phyloP scores from a whole-genome alignment of 1,140 invertebrate species.

The Eumeta japonica region DNA sequence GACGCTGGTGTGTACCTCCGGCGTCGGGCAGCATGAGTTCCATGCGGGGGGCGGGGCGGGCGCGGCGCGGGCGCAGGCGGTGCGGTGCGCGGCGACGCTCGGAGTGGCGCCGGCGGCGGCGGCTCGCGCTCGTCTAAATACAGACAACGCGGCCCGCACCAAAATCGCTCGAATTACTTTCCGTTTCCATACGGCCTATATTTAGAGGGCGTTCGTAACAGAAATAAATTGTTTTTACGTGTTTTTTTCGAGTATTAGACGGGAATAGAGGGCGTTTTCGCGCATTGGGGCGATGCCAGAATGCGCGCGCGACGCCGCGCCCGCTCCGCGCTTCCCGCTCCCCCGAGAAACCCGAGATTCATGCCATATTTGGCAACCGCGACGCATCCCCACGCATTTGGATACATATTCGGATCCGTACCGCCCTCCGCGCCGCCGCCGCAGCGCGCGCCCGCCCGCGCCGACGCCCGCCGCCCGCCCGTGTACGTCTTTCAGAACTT shows the following conservation, averaged over 20 bases:
- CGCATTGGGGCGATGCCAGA: constrained; percentile 34
- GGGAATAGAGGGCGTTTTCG: constrained; percentile 38
- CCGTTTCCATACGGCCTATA: constrained; percentile 51
- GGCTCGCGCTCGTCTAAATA: constrained; percentile 45
- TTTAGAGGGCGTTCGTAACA: constrained; percentile 50
- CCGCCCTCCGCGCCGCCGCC: too few species aligned
- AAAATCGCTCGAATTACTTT: constrained; percentile 52
- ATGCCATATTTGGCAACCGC: constrained; percentile 45
- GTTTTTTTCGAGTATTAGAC: constrained; percentile 44
- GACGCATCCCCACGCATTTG: constrained; percentile 36
- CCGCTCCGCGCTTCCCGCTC: too few species aligned
- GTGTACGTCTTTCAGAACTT: too few species aligned
- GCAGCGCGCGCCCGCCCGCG: too few species aligned
- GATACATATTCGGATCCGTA: too few species aligned
- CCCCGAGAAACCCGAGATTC: constrained; percentile 48
- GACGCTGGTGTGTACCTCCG: too few species aligned
- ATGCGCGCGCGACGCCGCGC: too few species aligned
- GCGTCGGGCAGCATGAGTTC: constrained; percentile 35
- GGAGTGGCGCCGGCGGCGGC: constrained; percentile 9
- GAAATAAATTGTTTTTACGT: constrained; percentile 54
- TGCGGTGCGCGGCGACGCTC: constrained; percentile 5
- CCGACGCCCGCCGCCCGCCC: too few species aligned
- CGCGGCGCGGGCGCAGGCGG: background rate
- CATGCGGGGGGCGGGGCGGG: background rate
- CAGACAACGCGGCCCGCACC: constrained; percentile 45